Evolutionary conservation across 2,797 vertebrate genomes (phyloP).

Genomic region (Hipposideros larvatus): DNA sequence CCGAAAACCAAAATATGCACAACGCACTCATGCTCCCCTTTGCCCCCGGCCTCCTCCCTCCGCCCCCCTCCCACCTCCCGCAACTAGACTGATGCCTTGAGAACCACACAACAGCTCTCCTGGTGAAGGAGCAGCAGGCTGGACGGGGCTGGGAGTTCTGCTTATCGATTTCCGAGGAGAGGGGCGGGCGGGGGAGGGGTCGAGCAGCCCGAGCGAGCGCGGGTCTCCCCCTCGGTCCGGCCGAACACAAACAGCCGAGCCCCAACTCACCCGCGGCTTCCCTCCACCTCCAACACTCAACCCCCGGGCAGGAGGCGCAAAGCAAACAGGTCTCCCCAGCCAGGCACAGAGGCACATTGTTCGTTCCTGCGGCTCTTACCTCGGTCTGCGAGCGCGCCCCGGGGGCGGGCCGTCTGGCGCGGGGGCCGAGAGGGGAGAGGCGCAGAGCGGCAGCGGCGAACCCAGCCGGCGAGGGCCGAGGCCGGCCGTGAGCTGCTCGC

Average conservation of each 20-base stretch:
- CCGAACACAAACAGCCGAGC: not conserved
- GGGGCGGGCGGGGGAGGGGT: not conserved
- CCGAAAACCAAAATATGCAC: not conserved
- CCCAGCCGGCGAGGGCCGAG: constrained; percentile 46
- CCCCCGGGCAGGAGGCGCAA: constrained; percentile 52
- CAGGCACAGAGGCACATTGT: constrained; percentile 69
- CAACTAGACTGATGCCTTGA: not conserved
- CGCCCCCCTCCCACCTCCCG: not conserved
- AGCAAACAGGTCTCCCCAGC: constrained; percentile 82
- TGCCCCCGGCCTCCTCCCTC: not conserved
- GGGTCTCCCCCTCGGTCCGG: not conserved
- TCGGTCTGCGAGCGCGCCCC: constrained; percentile 78
- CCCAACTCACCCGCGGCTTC: not conserved
- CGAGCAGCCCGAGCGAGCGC: not conserved
- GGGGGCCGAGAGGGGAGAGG: not conserved
- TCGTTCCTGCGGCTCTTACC: constrained; percentile 79
- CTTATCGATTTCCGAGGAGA: constrained; percentile 43
- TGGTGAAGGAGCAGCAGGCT: not conserved
- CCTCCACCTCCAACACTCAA: constrained; percentile 39
- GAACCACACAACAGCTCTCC: not conserved
- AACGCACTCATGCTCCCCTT: not conserved
- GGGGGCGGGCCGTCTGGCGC: constrained; percentile 69
- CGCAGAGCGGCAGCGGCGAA: constrained; percentile 16
- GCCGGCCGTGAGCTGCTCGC: constrained; percentile 15
- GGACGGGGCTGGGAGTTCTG: constrained; percentile 25